Conservation (phyloP, 2,113 vertebrate species). For the Microtus montanus region DNA sequence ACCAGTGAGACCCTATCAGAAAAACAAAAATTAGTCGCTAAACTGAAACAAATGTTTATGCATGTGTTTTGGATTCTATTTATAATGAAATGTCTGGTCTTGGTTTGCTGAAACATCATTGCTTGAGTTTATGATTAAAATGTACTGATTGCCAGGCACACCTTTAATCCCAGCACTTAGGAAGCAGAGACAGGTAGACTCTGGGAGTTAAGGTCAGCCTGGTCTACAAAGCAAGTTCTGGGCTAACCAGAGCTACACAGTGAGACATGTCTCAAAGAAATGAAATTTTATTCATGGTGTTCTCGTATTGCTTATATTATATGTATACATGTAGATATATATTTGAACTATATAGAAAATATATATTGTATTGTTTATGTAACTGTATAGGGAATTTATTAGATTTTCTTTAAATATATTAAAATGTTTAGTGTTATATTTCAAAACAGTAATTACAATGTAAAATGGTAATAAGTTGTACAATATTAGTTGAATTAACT, state of each 20-base stretch:
- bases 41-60: constrained; percentile 4
- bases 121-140: constrained; percentile 25
- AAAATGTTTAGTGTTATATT: constrained; percentile 12
- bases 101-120: constrained; percentile 21
- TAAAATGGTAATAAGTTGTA: background rate
- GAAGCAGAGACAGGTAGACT: background rate
- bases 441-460: constrained; percentile 41
- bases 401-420: constrained; percentile 7
- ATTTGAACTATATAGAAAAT: background rate
- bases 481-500: constrained; percentile 34
- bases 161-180: background rate
- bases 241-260: background rate
- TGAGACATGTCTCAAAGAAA: background rate
- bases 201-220: background rate
- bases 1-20: background rate
- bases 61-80: background rate
- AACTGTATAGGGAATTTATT: background rate
- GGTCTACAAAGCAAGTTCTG: background rate
- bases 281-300: background rate
- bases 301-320: background rate
- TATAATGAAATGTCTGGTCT: constrained; percentile 28
- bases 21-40: background rate
- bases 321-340: background rate
- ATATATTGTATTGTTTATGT: background rate
- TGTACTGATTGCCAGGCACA: background rate